phyloP scores from a whole-genome alignment of 2,888 invertebrate species.

The Eilema sororculum region DNA sequence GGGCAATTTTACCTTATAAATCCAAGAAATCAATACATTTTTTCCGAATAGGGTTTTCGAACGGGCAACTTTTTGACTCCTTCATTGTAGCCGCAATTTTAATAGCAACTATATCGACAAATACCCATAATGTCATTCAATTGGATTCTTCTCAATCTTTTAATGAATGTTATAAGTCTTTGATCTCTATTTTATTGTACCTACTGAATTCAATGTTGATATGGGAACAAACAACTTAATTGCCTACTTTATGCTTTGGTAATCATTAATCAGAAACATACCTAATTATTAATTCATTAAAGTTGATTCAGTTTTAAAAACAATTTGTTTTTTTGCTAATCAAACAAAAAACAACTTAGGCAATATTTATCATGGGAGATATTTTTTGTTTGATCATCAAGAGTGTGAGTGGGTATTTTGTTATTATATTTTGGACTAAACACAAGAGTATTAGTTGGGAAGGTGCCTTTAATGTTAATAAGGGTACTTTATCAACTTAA shows the following conservation, averaged over 20 bases:
- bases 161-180: constrained; percentile 27
- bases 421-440: background rate
- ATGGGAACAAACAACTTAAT: constrained; percentile 5
- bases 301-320: background rate
- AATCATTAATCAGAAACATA: background rate
- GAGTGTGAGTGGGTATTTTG: background rate
- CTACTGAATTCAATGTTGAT: constrained; percentile 21
- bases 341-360: background rate
- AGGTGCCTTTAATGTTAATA: background rate
- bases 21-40: background rate
- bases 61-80: constrained; percentile 31
- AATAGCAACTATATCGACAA: constrained; percentile 30
- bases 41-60: background rate
- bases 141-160: constrained; percentile 28
- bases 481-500: background rate
- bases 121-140: constrained; percentile 28
- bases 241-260: background rate
- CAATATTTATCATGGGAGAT: too few species aligned
- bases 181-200: constrained; percentile 45
- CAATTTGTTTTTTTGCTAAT: background rate
- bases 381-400: background rate
- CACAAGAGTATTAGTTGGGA: background rate
- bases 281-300: constrained; percentile 5
- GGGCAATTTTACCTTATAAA: too few species aligned
- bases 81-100: constrained; percentile 20